Conservation (phyloP, 2,797 vertebrate genomes). For the Pristis pectinata region DNA sequence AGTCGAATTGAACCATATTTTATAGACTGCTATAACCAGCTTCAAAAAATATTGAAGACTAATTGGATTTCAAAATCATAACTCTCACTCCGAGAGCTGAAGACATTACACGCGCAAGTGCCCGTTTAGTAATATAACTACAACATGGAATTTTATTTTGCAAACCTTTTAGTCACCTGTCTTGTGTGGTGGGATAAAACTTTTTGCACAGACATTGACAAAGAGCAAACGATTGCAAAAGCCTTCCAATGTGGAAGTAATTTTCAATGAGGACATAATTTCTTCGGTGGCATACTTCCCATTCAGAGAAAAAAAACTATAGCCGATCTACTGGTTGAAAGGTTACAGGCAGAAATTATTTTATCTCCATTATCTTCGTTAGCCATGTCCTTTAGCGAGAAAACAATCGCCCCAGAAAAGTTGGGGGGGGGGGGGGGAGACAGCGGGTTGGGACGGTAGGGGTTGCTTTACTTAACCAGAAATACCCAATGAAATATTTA, state of each 20-base stretch:
- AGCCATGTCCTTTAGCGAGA: neutral
- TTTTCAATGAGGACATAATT: neutral
- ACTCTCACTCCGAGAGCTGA: neutral
- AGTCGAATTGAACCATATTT: too few species aligned
- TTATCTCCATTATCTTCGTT: neutral
- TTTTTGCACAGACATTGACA: neutral
- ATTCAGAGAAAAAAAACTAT: neutral
- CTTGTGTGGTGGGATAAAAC: neutral
- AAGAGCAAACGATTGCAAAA: neutral
- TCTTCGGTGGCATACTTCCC: neutral
- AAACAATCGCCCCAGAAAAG: neutral
- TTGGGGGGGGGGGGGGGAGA: neutral
- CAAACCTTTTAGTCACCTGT: neutral
- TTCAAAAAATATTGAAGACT: neutral
- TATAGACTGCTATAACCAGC: neutral
- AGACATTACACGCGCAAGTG: neutral
- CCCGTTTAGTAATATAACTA: neutral
- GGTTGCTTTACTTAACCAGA: neutral
- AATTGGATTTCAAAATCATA: neutral
- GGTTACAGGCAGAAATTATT: neutral
- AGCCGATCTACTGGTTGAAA: neutral
- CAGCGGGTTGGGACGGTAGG: neutral
- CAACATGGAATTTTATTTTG: neutral
- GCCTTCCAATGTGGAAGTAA: neutral
- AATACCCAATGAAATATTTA: neutral